These are phyloP conservation scores for Oncorhynchus masou DNA, from an alignment of 2,113 vertebrate genomes.

Conservation along the genomic window DNA sequence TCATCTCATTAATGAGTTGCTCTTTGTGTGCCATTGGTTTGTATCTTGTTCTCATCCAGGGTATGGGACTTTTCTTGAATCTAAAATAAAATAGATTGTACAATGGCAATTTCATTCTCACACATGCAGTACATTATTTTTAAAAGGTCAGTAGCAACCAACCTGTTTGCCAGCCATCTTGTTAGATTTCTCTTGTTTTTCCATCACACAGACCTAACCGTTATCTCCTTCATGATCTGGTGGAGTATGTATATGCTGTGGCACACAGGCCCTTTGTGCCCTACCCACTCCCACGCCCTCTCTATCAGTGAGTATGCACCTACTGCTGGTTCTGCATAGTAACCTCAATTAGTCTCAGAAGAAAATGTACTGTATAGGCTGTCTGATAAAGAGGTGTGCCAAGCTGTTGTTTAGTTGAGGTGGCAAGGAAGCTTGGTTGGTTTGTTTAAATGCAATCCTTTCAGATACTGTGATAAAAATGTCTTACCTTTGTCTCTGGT, in stretches of 20 bases:
- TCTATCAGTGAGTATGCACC: constrained; percentile 82
- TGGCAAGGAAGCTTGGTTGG: not conserved
- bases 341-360: not conserved
- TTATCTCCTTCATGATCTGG: constrained; percentile 88
- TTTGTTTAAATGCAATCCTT: too few relatives aligned
- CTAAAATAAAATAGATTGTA: too few relatives aligned
- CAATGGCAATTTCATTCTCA: too few relatives aligned
- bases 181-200: not conserved
- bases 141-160: not conserved
- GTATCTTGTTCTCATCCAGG: too few relatives aligned
- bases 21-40: too few relatives aligned
- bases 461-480: not conserved
- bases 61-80: too few relatives aligned
- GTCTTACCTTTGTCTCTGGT: not conserved
- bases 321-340: not conserved
- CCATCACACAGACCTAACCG: constrained; percentile 77
- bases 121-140: too few relatives aligned
- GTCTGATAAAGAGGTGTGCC: too few relatives aligned
- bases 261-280: constrained; percentile 76
- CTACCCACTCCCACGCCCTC: constrained; percentile 82
- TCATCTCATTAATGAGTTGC: too few relatives aligned
- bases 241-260: constrained; percentile 81
- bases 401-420: not conserved
- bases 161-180: not conserved
- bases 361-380: too few relatives aligned